Evolutionary conservation across 1,140 invertebrate species (phyloP), one percentile per base, ranked within the genome.

Genomic region (Aphaenogaster rudis): DNA sequence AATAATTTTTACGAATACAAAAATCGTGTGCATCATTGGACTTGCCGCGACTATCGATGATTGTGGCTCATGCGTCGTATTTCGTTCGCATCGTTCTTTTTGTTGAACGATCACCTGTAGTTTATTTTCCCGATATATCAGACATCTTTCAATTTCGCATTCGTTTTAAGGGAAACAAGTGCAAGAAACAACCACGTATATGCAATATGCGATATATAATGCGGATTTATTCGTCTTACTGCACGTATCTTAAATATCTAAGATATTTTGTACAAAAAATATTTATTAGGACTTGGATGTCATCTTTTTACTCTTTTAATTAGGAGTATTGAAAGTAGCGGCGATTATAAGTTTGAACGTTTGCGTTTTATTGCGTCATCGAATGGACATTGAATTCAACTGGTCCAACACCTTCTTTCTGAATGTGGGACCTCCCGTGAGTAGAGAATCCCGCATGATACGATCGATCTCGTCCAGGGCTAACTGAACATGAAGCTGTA

Each of bases 381-480:
- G 8, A 64, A 21, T 54, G 8, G 45, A 86, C 3, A 52, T 13
- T 5, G 6, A 50, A 48, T 57, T 15, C 36, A 93, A 86, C 36
- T 93, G 64, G 86, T 59, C 33, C 11, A 91, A 94, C 57, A 97
- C 96, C 91, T 95, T 96, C 91, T 97, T 98, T 84, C 96, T 95
- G 69, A 97, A 94, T 86, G 96, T 95, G 59, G 96, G 92, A 87
- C 96, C 93, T 0, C n/a, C 42, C 39, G 96, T 95, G 81, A 97
- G 96, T 17, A 98, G 89, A 91, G 97, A 96, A 71, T 97, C 95
- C 88, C 96, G 96, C 39, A 97, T 97, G 66, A 97, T 97, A 59
- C 96, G 95, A 93, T 98, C 97, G 15, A 98, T 95, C 95, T 98
- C 97, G 94, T 98, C 97, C 4, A 98, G 92, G 0, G 98, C 97